phyloP scores from a whole-genome alignment of 1,140 invertebrate species.

The Bombus polaris region DNA sequence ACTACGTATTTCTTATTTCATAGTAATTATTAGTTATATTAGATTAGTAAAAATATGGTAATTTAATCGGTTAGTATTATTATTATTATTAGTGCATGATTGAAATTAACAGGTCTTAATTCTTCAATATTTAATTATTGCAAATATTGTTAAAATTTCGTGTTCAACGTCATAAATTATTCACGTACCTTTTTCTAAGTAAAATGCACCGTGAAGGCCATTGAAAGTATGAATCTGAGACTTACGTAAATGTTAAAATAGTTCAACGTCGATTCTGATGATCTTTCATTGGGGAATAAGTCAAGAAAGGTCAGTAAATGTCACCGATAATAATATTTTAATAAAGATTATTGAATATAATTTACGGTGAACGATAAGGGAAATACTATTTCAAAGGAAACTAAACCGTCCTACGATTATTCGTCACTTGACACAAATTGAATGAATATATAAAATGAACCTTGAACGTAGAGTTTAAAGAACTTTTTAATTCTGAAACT shows the following conservation, averaged over 20 bases:
- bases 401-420: neutral
- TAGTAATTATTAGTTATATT: neutral
- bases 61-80: neutral
- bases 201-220: too few species aligned
- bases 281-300: neutral
- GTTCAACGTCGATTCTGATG: neutral
- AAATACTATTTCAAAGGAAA: neutral
- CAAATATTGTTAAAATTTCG: neutral
- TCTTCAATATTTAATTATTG: too few species aligned
- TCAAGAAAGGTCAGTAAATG: neutral
- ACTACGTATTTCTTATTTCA: neutral
- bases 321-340: neutral
- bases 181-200: neutral
- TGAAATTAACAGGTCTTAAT: too few species aligned
- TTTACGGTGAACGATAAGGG: neutral
- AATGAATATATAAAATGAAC: neutral
- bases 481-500: too few species aligned
- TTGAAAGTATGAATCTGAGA: too few species aligned
- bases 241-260: neutral
- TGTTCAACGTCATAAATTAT: neutral
- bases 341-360: slow-evolving; percentile 1
- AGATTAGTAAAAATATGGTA: neutral
- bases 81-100: too few species aligned
- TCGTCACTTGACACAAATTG: neutral
- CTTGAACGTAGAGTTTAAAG: too few species aligned